Percentiles rank a stretch among this genome's conserved stretches.
phyloP scores from a whole-genome alignment of 2,888 invertebrate species.

The Leptinotarsa peninsularis region DNA sequence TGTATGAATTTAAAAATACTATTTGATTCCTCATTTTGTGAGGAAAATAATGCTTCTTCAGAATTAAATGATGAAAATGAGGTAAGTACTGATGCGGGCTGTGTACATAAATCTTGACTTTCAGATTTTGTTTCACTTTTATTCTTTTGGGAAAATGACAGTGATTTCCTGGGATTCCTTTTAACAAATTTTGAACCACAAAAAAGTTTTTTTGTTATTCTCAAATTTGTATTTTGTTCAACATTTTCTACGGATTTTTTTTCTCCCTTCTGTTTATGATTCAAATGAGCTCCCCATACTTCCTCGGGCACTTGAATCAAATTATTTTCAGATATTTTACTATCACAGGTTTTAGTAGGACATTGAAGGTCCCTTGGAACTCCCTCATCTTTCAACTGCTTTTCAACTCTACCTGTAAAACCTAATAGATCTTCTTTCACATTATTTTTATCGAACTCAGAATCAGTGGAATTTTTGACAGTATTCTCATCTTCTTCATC shows the following conservation, averaged over 20 bases:
- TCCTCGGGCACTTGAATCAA: constrained; percentile 51
- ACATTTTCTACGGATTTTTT: constrained; percentile 31
- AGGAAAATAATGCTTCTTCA: constrained; percentile 46
- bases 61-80: constrained; percentile 44
- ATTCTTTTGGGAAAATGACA: constrained; percentile 62
- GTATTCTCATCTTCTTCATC: constrained; percentile 54
- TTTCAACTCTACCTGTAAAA: background rate
- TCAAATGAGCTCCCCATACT: constrained; percentile 69
- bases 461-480: constrained; percentile 21
- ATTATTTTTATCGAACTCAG: constrained; percentile 16
- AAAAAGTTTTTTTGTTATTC: constrained; percentile 69
- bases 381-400: background rate
- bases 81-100: constrained; percentile 39
- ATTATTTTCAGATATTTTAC: constrained; percentile 25
- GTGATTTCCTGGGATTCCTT: constrained; percentile 81
- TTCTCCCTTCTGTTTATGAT: constrained; percentile 52
- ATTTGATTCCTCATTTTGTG: constrained; percentile 38
- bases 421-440: background rate
- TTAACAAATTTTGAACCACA: constrained; percentile 76
- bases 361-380: background rate
- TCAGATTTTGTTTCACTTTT: constrained; percentile 55
- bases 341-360: background rate
- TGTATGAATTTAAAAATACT: constrained; percentile 40
- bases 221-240: constrained; percentile 54
- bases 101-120: constrained; percentile 44